Base-by-base conservation (phyloP, 2,797 vertebrate genomes). In the Bradypodion ventrale region DNA sequence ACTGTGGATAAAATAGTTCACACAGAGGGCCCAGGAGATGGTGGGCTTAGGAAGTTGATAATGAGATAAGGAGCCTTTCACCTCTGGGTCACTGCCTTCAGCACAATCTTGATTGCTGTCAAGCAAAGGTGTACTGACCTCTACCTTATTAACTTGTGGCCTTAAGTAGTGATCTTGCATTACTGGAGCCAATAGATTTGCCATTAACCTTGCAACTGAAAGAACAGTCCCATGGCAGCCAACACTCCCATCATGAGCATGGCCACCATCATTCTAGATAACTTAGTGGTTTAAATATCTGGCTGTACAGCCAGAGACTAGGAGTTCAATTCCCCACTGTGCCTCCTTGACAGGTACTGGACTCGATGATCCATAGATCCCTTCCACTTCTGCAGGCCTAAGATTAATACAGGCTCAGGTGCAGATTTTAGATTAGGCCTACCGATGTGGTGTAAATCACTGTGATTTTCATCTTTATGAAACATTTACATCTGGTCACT, bases 141-240 rank as follows among this genome's bases (percentile, higher is more conserved):
- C 8, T 35, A 35, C 72, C 27, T 85, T 52, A 68, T 85, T 85
- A 80, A 68, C 78, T 66, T 75, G 62, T 80, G 78, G 40, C 83
- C 83, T 75, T 59, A 75, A 85, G 62, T 70, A 60, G 75, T 66
- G 77, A 80, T 70, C 83, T 85, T 85, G 83, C 46, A 68, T 85
- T 37, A 46, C 60, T 75, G 49, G 75, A 35, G 78, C 74, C 32
- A 23, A 80, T 75, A 68, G 83, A 85, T 80, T 62, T 56, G 70
- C 62, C 44, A 70, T 75, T 85, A 83, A 75, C 83, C 83, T 60
- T 35, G 3, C 27, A 46, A 52, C 60, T 63, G 44, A 68, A 80
- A 59, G 46, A 80, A 75, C 35, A 59, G 62, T 44, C 46, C 37
- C 63, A 35, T 27, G 32, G 29, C 21, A 15, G 69, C 63, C 37